Conservation (phyloP, 2,797 vertebrate genomes). For the Enteromius argenteus region DNA sequence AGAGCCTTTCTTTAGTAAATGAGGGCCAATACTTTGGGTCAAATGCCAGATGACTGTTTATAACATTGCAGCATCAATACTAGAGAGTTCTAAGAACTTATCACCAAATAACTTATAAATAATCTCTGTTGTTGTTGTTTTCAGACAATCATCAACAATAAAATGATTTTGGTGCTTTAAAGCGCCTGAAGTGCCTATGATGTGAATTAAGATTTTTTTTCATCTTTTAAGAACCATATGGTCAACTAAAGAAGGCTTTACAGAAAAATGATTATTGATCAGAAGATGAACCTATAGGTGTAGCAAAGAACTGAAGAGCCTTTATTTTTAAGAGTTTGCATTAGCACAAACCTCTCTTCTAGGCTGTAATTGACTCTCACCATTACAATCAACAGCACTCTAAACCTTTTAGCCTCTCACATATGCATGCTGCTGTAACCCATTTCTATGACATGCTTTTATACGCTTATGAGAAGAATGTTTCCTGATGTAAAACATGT, state of each 20-base stretch:
- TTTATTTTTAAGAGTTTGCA: slow-evolving; percentile 15
- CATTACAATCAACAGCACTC: slow-evolving; percentile 29
- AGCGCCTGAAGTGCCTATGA: background rate
- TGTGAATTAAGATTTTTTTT: background rate
- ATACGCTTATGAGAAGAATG: background rate
- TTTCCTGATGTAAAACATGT: background rate
- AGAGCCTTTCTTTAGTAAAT: slow-evolving; percentile 11
- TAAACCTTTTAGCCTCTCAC: slow-evolving; percentile 31
- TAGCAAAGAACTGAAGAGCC: background rate
- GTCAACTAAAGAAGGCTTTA: background rate
- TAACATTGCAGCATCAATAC: background rate
- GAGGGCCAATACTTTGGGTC: slow-evolving; percentile 14
- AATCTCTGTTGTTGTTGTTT: background rate
- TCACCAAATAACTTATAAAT: background rate
- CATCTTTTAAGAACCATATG: background rate
- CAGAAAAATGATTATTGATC: background rate
- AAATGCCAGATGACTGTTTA: slow-evolving; percentile 12
- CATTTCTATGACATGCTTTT: background rate
- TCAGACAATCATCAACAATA: background rate
- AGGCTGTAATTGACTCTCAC: slow-evolving; percentile 21
- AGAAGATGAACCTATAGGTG: background rate
- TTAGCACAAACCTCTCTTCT: slow-evolving; percentile 29
- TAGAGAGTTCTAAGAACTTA: background rate
- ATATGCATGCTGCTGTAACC: slow-evolving; percentile 25
- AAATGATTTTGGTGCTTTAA: background rate